A percentile compares a stretch with the other conserved stretches of the same genome.
Conservation (phyloP, 2,113 vertebrate genomes). For the Macquaria ambigua region DNA sequence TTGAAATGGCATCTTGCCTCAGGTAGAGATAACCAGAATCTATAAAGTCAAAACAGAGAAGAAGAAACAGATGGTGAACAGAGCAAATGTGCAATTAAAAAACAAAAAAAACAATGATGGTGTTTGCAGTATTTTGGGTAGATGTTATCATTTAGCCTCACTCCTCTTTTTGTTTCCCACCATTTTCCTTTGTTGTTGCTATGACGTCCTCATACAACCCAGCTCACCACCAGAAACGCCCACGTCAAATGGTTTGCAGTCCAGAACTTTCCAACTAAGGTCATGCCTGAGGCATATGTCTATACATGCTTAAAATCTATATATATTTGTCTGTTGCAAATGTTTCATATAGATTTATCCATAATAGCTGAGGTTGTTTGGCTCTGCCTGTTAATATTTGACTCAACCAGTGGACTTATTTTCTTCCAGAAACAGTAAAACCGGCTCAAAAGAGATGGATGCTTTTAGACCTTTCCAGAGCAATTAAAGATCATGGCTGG, state of each 20-base stretch:
- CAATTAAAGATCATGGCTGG: neutral
- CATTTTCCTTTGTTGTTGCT: constrained; percentile 1
- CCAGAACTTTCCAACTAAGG: neutral
- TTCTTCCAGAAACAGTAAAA: neutral
- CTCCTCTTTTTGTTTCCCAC: neutral
- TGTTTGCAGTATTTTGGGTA: constrained; percentile 7
- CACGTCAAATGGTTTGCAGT: neutral
- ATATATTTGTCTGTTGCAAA: neutral
- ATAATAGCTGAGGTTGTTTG: neutral
- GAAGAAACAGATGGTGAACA: constrained; percentile 58
- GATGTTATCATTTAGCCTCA: constrained; percentile 7
- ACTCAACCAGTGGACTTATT: neutral
- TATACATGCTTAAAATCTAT: neutral
- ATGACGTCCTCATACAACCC: neutral
- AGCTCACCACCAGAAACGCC: neutral
- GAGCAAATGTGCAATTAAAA: constrained; percentile 43
- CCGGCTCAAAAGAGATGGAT: neutral
- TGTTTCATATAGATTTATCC: neutral
- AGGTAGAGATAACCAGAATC: constrained; percentile 44
- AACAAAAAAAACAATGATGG: neutral
- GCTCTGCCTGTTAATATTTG: neutral
- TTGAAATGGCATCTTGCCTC: constrained; percentile 40
- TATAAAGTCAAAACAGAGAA: constrained; percentile 50
- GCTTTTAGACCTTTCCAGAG: neutral
- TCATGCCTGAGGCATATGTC: neutral